phyloP scores from a whole-genome alignment of 2,797 vertebrate species.

The Diplodus sargus region DNA sequence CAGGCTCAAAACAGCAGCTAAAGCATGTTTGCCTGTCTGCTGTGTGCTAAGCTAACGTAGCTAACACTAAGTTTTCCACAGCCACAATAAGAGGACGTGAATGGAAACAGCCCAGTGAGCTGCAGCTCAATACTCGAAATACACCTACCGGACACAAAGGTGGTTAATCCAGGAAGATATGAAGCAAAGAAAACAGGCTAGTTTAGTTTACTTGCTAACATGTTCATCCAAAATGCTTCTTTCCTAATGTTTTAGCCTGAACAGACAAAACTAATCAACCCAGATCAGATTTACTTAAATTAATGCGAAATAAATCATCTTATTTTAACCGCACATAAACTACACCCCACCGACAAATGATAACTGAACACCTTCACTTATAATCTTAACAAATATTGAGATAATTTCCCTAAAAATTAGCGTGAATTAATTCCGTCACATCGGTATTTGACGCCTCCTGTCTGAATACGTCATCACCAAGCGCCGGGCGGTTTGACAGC shows the following conservation, averaged over 20 bases:
- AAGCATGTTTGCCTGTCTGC: background rate
- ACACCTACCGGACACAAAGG: constrained; percentile 29
- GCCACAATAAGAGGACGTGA: too few species aligned
- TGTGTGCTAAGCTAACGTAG: constrained; percentile 44
- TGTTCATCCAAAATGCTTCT: background rate
- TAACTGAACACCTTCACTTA: fast-evolving
- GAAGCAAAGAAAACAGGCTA: fast-evolving
- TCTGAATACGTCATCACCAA: constrained; percentile 74
- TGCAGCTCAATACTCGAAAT: background rate
- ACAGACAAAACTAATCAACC: constrained; percentile 55
- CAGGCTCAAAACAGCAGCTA: constrained; percentile 1
- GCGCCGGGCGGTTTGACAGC: constrained; percentile 49
- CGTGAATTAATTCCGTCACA: fast-evolving
- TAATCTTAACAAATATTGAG: fast-evolving
- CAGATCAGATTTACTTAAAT: background rate
- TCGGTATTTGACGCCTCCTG: background rate
- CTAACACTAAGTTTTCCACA: background rate
- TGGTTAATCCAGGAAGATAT: fast-evolving
- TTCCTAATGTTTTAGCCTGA: background rate
- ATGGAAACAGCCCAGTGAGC: background rate
- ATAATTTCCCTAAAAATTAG: background rate
- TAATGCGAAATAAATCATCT: fast-evolving
- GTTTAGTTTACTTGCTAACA: background rate
- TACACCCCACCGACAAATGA: fast-evolving
- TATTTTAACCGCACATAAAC: background rate